Base-by-base conservation (phyloP, 2,888 invertebrate species). In the Chironomus riparius region DNA sequence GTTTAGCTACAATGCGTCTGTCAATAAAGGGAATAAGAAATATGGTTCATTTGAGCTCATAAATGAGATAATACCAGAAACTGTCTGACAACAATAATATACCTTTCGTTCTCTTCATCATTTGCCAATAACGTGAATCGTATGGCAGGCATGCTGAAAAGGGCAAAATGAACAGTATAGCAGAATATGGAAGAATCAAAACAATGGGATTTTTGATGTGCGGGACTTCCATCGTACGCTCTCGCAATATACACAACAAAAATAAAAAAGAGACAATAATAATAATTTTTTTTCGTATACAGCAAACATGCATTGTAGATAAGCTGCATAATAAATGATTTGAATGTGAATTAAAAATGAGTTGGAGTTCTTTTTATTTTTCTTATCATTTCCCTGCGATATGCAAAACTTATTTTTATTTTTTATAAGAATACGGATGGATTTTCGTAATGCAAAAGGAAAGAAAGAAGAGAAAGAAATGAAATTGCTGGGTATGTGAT, bases 321-420 rank as follows among this genome's bases (percentile, higher is more conserved):
- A 73, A 18, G 24, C 38, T 61, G 74, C 48, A 74, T 74, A 74
- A 74, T 74, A 74, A 74, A 74, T 74, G 74, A 74, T 73, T 73
- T 61, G 28, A 38, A 62, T 73, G 56, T 56, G 65, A 18, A 65
- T 71, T 62, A 47, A 68, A 38, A 68, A 48, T 56, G 62, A 65
- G 65, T 65, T 21, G 21, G 65, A 56, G 15, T 56, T 56, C 15
- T 56, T 56, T 56, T 15, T 50, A 15, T 56, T 15, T 50, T 61
- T 74, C 74, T 74, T 74, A 74, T 74, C 74, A 74, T 47, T 72
- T 65, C 12, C 2, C 13, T 56, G 7, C 56, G 61, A 72, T 72
- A 72, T 72, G 72, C 72, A 72, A 72, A 72, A 72, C 7, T 62
- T 22, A 13, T 62, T 15, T n/a, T n/a, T 65, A 10, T 65, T n/a